Conservation (phyloP, 2,888 invertebrate genomes). For the Serripes groenlandicus region DNA sequence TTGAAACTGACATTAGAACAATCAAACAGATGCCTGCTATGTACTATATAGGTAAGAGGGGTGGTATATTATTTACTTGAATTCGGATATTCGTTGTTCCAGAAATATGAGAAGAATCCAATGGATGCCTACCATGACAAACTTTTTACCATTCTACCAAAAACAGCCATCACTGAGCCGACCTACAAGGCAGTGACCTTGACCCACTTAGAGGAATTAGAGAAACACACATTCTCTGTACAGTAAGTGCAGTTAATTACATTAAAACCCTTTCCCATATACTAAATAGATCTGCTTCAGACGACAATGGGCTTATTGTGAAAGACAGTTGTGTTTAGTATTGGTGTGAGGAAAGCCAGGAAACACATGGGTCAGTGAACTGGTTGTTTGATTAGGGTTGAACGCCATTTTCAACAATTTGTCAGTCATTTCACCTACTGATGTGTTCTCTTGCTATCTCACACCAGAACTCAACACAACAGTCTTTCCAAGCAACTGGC, state of each 20-base stretch:
- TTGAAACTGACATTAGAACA: not conserved
- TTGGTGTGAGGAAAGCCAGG: too few relatives aligned
- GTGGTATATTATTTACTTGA: too few relatives aligned
- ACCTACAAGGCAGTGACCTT: constrained; percentile 73
- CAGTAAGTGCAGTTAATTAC: constrained; percentile 76
- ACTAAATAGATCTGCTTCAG: too few relatives aligned
- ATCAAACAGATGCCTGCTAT: constrained; percentile 77
- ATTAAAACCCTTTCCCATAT: not conserved
- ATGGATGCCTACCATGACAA: constrained; percentile 82
- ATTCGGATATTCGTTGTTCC: constrained; percentile 24
- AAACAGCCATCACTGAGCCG: constrained; percentile 79
- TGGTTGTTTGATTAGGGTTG: too few relatives aligned
- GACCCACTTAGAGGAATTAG: constrained; percentile 82
- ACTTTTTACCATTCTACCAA: constrained; percentile 82
- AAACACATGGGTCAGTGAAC: too few relatives aligned
- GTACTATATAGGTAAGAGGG: constrained; percentile 81
- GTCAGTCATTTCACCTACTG: too few relatives aligned
- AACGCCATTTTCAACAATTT: too few relatives aligned
- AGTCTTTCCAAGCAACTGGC: too few relatives aligned
- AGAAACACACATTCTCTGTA: constrained; percentile 82
- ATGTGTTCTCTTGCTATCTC: too few relatives aligned
- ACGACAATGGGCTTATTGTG: too few relatives aligned
- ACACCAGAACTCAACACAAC: too few relatives aligned
- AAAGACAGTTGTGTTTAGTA: too few relatives aligned
- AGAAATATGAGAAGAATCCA: constrained; percentile 81